Percentiles rank a stretch among this genome's conserved stretches.
phyloP scores from a whole-genome alignment of 2,113 vertebrate species.

The Charina bottae region DNA sequence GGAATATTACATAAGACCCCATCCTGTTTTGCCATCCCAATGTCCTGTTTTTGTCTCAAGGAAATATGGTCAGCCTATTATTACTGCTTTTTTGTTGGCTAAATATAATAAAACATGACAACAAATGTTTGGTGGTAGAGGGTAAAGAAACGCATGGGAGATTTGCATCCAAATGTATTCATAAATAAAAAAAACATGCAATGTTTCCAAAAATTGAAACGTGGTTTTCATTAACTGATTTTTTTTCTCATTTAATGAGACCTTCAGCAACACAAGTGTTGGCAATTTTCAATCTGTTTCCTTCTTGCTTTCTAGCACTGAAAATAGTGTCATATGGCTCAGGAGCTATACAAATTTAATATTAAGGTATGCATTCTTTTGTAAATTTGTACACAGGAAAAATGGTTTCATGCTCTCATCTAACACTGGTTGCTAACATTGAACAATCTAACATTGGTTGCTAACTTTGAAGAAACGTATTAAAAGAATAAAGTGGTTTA shows the following conservation, averaged over 20 bases:
- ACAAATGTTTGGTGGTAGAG: fast-evolving
- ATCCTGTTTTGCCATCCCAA: too few relatives aligned
- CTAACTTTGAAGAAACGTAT: background rate
- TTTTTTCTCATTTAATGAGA: background rate
- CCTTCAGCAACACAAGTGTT: background rate
- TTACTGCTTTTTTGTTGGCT: background rate
- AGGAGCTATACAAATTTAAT: background rate
- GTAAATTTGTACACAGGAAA: background rate
- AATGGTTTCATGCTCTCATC: background rate
- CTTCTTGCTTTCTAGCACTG: background rate
- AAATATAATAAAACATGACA: background rate
- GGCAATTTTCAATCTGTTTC: background rate
- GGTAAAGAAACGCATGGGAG: background rate
- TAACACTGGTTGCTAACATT: background rate
- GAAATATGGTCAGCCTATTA: too few relatives aligned
- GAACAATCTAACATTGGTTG: background rate
- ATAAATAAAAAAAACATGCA: background rate
- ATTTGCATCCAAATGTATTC: background rate
- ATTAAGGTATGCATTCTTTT: background rate
- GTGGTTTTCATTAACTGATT: background rate
- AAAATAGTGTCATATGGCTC: background rate
- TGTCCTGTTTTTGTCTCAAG: too few relatives aligned
- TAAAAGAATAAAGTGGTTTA: background rate
- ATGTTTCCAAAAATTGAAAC: background rate
- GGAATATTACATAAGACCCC: too few relatives aligned